Evolutionary conservation across 2,888 invertebrate genomes (phyloP).

Genomic region (Ichneumoninae sp.): DNA sequence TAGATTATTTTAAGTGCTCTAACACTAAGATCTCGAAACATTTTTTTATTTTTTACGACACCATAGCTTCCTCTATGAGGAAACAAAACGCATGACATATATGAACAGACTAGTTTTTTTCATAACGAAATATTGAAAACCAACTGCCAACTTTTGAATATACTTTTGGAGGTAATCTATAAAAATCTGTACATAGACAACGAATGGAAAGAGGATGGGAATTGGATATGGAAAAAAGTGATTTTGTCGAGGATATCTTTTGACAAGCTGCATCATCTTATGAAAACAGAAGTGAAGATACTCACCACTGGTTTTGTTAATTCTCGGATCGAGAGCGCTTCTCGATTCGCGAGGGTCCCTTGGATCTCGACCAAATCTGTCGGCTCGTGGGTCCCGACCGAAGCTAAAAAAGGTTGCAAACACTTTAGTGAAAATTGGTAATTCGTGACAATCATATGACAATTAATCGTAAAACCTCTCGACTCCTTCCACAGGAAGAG

Average conservation of each 20-base stretch:
- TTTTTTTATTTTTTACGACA: too few relatives aligned
- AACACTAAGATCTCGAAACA: too few relatives aligned
- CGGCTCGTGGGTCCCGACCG: slow-evolving; percentile 81
- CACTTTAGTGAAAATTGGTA: slow-evolving; percentile 50
- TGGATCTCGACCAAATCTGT: slow-evolving; percentile 81
- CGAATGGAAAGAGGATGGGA: too few relatives aligned
- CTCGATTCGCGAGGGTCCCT: slow-evolving; percentile 85
- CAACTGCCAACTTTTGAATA: too few relatives aligned
- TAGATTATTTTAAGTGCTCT: too few relatives aligned
- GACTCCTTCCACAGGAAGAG: slow-evolving; percentile 82
- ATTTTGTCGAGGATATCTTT: background rate
- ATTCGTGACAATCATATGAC: slow-evolving; percentile 57
- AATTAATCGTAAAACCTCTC: slow-evolving; percentile 79
- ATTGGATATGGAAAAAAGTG: background rate
- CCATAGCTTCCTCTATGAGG: background rate
- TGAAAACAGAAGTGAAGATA: slow-evolving; percentile 51
- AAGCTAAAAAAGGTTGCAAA: slow-evolving; percentile 71
- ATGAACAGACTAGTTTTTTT: too few relatives aligned
- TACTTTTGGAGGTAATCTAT: too few relatives aligned
- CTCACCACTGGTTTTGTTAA: slow-evolving; percentile 85
- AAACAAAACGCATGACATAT: background rate
- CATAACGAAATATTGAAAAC: too few relatives aligned
- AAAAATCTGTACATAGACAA: too few relatives aligned
- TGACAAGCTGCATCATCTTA: background rate
- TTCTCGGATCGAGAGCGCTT: slow-evolving; percentile 89